phyloP scores from a whole-genome alignment of 2,113 vertebrate genomes.

The Prochilodus magdalenae region DNA sequence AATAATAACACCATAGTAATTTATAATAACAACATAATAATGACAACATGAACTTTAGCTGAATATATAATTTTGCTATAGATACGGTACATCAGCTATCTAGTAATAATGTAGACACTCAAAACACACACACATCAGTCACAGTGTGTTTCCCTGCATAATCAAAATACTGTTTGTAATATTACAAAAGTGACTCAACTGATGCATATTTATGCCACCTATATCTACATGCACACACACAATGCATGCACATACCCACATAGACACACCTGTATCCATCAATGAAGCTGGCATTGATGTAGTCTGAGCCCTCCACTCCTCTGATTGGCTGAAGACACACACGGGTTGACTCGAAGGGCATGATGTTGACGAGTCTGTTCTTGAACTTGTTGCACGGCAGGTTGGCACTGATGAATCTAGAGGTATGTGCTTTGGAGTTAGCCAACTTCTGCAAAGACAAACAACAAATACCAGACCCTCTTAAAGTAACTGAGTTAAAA shows the following conservation, averaged over 20 bases:
- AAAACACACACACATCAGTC: no score
- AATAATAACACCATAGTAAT: no score
- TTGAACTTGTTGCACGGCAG: slow-evolving; percentile 98
- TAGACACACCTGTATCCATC: slow-evolving; percentile 90
- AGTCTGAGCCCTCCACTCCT: slow-evolving; percentile 94
- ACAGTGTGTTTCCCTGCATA: no score
- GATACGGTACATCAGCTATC: no score
- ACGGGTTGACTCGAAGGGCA: slow-evolving; percentile 93
- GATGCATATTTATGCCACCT: not conserved
- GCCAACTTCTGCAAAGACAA: slow-evolving; percentile 82
- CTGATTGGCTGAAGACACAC: slow-evolving; percentile 95
- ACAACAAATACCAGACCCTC: not conserved
- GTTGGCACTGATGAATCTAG: slow-evolving; percentile 96
- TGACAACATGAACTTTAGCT: no score
- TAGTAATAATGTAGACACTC: no score
- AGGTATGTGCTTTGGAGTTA: slow-evolving; percentile 92
- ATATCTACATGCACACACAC: slow-evolving; percentile 69
- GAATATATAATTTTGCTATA: no score
- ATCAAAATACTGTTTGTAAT: no score
- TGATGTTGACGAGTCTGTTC: slow-evolving; percentile 95
- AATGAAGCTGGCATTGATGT: slow-evolving; percentile 96
- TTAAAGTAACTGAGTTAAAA: no score
- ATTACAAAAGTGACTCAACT: no score
- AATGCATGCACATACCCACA: not conserved
- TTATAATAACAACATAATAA: no score